Evolutionary conservation across 2,888 invertebrate genomes (phyloP).

Genomic region (Lobophora halterata): DNA sequence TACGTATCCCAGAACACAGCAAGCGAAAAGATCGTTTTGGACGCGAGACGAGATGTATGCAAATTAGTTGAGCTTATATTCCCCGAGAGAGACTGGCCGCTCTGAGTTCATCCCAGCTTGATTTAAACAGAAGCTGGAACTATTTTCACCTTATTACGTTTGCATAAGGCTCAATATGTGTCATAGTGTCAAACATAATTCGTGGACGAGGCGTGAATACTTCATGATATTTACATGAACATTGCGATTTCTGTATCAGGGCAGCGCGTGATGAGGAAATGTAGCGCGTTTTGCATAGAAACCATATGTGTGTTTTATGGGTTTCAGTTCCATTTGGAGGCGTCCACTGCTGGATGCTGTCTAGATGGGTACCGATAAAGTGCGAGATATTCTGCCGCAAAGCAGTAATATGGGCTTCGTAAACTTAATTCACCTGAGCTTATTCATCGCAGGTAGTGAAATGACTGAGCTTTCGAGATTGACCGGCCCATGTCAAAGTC

Average conservation of each 20-base stretch:
- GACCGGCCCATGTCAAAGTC: no score
- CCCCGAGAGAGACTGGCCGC: slow-evolving; percentile 39
- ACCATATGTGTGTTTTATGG: no score
- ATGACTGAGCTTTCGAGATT: no score
- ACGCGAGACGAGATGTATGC: slow-evolving; percentile 45
- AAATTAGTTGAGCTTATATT: slow-evolving; percentile 42
- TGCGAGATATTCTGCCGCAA: no score
- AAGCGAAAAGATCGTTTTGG: slow-evolving; percentile 31
- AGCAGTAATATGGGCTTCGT: no score
- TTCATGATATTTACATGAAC: slow-evolving; percentile 32
- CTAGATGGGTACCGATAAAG: no score
- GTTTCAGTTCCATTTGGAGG: no score
- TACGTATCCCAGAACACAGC: neutral
- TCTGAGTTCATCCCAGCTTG: slow-evolving; percentile 40
- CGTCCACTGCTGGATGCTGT: no score
- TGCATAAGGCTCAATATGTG: slow-evolving; percentile 12
- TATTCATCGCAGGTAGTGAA: no score
- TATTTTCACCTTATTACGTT: slow-evolving; percentile 9
- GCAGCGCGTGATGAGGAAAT: slow-evolving; percentile 26
- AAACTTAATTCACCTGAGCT: no score
- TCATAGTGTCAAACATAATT: slow-evolving; percentile 9
- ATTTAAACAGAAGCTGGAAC: slow-evolving; percentile 28
- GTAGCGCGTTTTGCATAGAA: slow-evolving; percentile 3
- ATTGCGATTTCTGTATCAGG: slow-evolving; percentile 30
- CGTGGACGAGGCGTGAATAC: slow-evolving; percentile 30